phyloP scores from a whole-genome alignment of 2,888 invertebrate species.

The Melanostoma mellinum region DNA sequence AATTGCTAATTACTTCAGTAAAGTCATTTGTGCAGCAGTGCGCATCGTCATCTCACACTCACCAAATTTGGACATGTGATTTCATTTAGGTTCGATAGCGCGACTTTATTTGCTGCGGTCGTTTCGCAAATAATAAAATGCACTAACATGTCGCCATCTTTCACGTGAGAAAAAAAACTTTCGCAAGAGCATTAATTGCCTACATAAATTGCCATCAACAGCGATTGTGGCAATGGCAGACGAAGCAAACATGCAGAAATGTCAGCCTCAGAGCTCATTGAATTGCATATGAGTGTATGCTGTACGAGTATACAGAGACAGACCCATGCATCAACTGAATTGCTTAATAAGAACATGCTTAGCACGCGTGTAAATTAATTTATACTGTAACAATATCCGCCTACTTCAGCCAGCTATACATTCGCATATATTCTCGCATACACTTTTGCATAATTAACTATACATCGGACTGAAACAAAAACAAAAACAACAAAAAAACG shows the following conservation, averaged over 20 bases:
- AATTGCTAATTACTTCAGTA: conserved; percentile 50
- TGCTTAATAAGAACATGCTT: conserved; percentile 69
- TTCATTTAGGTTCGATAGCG: conserved; percentile 26
- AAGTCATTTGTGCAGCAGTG: conserved; percentile 47
- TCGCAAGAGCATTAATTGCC: conserved; percentile 48
- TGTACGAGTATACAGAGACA: background rate
- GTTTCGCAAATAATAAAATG: conserved; percentile 12
- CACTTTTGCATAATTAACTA: conserved; percentile 58
- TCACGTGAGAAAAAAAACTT: conserved; percentile 54
- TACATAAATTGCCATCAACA: conserved; percentile 59
- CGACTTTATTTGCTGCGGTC: conserved; percentile 25
- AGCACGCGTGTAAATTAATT: conserved; percentile 71
- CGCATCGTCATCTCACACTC: conserved; percentile 65
- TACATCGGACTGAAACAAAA: conserved; percentile 30
- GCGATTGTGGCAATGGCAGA: conserved; percentile 27
- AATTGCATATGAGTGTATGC: conserved; percentile 4
- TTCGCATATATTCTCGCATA: background rate
- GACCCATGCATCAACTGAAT: conserved; percentile 44
- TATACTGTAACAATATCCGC: conserved; percentile 64
- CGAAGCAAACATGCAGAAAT: conserved; percentile 39
- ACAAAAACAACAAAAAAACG: conserved; percentile 40
- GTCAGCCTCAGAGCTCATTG: background rate
- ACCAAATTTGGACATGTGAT: conserved; percentile 57
- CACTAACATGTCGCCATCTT: conserved; percentile 42
- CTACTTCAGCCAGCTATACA: conserved; percentile 38